Conservation (phyloP, 2,113 vertebrate species). For the Ctenodactylus gundi region DNA sequence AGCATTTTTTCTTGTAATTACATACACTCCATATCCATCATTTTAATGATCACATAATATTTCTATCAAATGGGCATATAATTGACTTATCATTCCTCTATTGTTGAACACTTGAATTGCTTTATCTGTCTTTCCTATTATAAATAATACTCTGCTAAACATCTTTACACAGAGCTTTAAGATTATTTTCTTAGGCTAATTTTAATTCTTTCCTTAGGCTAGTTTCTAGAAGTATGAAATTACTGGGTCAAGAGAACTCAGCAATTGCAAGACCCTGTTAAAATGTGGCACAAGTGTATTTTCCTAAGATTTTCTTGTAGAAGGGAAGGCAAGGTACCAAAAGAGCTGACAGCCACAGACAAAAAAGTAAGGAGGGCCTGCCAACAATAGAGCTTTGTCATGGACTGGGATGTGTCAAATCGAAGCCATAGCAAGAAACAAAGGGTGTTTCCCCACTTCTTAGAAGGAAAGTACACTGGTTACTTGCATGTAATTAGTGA, state of each 20-base stretch:
- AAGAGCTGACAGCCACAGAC: not conserved
- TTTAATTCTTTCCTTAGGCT: conserved; percentile 50
- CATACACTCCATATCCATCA: not conserved
- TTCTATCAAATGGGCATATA: not conserved
- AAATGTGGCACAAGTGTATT: not conserved
- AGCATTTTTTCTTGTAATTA: not conserved
- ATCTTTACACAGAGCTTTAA: not conserved
- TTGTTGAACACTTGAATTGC: not conserved
- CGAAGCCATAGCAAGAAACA: not conserved
- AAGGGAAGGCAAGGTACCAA: not conserved
- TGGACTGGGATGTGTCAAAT: not conserved
- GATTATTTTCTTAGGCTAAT: conserved; percentile 24
- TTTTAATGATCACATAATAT: not conserved
- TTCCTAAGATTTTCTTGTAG: conserved; percentile 8
- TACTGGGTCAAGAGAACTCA: not conserved
- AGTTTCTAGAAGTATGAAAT: conserved; percentile 12
- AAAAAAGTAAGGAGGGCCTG: not conserved
- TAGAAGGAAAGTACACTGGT: not conserved
- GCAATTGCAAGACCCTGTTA: not conserved
- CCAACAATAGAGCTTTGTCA: not conserved
- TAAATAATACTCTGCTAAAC: conserved; percentile 23
- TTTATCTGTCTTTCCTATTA: not conserved
- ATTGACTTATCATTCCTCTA: not conserved
- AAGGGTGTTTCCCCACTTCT: conserved; percentile 18
- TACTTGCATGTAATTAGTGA: not conserved